Evolutionary conservation across 1,140 invertebrate species (phyloP), one percentile per base, ranked within the genome.

Genomic region (Theocolax elegans): DNA sequence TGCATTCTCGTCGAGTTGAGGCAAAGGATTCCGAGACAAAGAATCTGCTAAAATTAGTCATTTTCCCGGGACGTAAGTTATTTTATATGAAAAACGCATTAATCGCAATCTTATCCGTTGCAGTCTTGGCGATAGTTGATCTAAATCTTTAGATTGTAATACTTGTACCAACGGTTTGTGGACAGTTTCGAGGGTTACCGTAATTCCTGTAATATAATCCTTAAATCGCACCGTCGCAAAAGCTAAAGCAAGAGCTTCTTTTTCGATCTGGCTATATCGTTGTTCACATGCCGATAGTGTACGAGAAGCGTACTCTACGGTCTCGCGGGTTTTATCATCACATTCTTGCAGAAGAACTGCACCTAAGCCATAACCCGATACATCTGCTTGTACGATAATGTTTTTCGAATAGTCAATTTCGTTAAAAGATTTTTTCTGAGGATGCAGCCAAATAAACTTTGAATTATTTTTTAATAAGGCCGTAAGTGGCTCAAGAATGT

Each of bases 21-120:
- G n/a, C n/a, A n/a, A n/a, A n/a, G n/a, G n/a, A n/a, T n/a, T n/a
- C n/a, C n/a, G n/a, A n/a, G n/a, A n/a, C n/a, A n/a, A n/a, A n/a
- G n/a, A n/a, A n/a, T n/a, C n/a, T n/a, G n/a, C n/a, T n/a, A n/a
- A n/a, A n/a, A n/a, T n/a, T n/a, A n/a, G n/a, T n/a, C n/a, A n/a
- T n/a, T n/a, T n/a, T n/a, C n/a, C n/a, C n/a, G n/a, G n/a, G n/a
- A n/a, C n/a, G n/a, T n/a, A n/a, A n/a, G n/a, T 44, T 12, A 79
- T 59, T 8, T 66, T 59, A 66, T 77, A 81, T 31, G 67, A 58
- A 68, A 80, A 84, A 38, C 77, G 67, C 65, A 81, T 77, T 19
- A 83, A 48, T 17, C 76, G 23, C 7, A 85, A 63, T 2, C 81
- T 62, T 63, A 85, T 79, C 29, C 79, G 54, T 67, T 86, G 83